Evolutionary conservation across 2,888 invertebrate species (phyloP), one percentile per base, ranked within the genome.

Genomic region (Dryobotodes eremita): DNA sequence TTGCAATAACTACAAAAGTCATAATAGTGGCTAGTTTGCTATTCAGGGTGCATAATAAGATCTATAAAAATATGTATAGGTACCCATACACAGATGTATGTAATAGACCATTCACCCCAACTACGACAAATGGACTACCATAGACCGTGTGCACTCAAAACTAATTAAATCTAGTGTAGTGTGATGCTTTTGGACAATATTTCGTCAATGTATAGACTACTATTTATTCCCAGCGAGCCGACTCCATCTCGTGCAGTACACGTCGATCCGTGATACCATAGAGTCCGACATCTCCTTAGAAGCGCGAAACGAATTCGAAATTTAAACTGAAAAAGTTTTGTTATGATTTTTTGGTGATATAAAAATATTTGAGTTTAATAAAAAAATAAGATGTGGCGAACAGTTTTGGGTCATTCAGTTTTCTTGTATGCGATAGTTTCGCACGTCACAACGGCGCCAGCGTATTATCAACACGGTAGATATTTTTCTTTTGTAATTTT

Each of bases 141-240:
- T 53, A 71, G 59, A 42, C 68, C 23, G n/a, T 53, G 71, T 80
- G 75, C 74, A 71, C 46, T 74, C 36, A 72, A 74, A 75, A 69
- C 65, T 84, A 84, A 87, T 88, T 83, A 88, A 80, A 79, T 69
- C 64, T 71, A 53, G 79, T 62, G 53, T 77, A 82, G 81, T 79
- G 76, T 81, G 62, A 66, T 68, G 64, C 53, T 83, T 86, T 85
- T 86, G 82, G 85, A 83, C 82, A 84, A 75, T 82, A 82, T 80
- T 89, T 86, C 79, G 83, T 83, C 68, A 83, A 72, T 88, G 78
- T 80, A 68, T 79, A 76, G 53, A 66, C 70, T 85, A 86, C 83
- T 91, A 94, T 93, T 93, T 94, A 94, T 92, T 92, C 91, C 84
- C 82, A 82, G 86, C 84, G 83, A 90, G 83, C 85, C 76, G 87